Conservation (phyloP, 2,797 vertebrate species). For the Neostethus bicornis region DNA sequence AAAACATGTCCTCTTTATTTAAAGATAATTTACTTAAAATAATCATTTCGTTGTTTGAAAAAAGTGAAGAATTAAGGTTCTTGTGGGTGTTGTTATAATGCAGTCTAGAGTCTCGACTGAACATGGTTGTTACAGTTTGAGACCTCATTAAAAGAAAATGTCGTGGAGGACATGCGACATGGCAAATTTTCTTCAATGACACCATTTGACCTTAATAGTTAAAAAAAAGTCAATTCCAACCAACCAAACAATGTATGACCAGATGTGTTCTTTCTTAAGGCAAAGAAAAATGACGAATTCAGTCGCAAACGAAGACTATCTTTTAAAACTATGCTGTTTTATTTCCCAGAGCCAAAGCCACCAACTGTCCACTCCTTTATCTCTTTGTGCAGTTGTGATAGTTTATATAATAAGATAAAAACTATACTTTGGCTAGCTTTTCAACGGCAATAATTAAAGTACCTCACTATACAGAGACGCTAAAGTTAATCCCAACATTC, state of each 20-base stretch:
- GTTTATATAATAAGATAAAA: slow-evolving; percentile 10
- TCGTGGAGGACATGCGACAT: slow-evolving; percentile 20
- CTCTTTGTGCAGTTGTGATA: slow-evolving; percentile 20
- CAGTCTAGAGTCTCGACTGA: slow-evolving; percentile 5
- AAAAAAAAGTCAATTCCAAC: slow-evolving; percentile 46
- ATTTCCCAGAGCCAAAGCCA: slow-evolving; percentile 28
- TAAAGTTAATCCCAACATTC: slow-evolving; percentile 17
- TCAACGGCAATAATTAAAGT: slow-evolving; percentile 6
- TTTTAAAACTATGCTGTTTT: slow-evolving; percentile 44
- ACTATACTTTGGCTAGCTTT: slow-evolving; percentile 16
- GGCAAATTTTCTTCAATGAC: slow-evolving; percentile 34
- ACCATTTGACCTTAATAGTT: slow-evolving; percentile 45
- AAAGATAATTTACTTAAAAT: neutral
- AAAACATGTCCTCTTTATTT: slow-evolving; percentile 14
- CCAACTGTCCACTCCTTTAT: slow-evolving; percentile 3
- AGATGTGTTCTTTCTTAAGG: slow-evolving; percentile 31
- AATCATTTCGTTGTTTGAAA: neutral
- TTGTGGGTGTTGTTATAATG: neutral
- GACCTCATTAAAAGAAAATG: slow-evolving; percentile 41
- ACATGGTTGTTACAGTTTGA: slow-evolving; percentile 2
- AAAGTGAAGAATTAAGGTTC: neutral
- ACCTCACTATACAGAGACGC: slow-evolving; percentile 16
- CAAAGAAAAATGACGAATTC: slow-evolving; percentile 37
- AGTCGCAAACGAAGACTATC: slow-evolving; percentile 52
- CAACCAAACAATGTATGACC: slow-evolving; percentile 40